Percentiles rank a stretch among this genome's conserved stretches.
Conservation (phyloP, 2,113 vertebrate species). For the Erythrolamprus reginae region DNA sequence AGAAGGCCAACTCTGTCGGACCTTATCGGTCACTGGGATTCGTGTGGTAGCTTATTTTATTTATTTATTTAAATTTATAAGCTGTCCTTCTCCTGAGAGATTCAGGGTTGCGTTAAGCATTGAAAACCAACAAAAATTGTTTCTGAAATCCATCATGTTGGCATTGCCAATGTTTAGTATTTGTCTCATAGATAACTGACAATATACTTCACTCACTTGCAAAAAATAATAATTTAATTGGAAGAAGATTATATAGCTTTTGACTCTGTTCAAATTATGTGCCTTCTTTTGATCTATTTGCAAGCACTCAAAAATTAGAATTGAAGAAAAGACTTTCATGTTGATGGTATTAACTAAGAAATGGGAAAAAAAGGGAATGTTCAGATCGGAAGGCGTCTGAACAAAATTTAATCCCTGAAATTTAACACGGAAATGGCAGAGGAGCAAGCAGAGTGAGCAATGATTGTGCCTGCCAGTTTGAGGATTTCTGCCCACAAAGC, state of each 20-base stretch:
- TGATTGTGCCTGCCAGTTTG: neutral
- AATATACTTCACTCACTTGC: slow-evolving; percentile 20
- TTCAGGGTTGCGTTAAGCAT: too few relatives aligned
- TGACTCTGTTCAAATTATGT: neutral
- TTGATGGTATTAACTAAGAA: neutral
- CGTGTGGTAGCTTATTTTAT: too few relatives aligned
- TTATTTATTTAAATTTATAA: too few relatives aligned
- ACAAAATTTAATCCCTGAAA: neutral
- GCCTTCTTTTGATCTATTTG: slow-evolving; percentile 7
- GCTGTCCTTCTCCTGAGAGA: too few relatives aligned
- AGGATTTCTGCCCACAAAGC: slow-evolving; percentile 11
- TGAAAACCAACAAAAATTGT: slow-evolving; percentile 47
- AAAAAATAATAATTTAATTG: neutral
- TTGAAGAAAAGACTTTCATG: neutral
- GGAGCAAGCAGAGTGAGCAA: slow-evolving; percentile 20
- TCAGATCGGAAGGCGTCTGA: neutral
- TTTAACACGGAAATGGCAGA: neutral
- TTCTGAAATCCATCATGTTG: slow-evolving; percentile 39
- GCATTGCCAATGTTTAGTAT: slow-evolving; percentile 33
- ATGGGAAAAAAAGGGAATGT: neutral
- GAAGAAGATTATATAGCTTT: neutral
- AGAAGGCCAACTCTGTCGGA: too few relatives aligned
- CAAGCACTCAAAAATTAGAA: neutral
- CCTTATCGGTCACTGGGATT: too few relatives aligned
- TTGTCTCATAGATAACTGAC: slow-evolving; percentile 36